Conservation (phyloP, 2,888 invertebrate genomes). For the Acanthacorydalis orientalis region DNA sequence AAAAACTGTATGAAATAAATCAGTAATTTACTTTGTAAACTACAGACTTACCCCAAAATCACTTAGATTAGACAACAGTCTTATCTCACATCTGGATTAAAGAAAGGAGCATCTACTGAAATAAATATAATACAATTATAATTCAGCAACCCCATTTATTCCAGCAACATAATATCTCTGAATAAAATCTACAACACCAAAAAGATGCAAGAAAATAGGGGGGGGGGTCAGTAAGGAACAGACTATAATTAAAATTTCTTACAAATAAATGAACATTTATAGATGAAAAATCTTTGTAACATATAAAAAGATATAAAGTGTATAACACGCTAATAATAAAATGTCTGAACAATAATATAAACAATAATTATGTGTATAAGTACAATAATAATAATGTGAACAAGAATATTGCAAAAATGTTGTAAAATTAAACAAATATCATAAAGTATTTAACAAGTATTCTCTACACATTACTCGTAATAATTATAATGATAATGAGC, state of each 20-base stretch:
- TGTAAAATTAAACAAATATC: too few relatives aligned
- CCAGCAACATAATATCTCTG: conserved; percentile 2
- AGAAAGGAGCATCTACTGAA: not conserved
- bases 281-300: conserved; percentile 1
- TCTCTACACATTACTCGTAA: too few relatives aligned
- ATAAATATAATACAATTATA: not conserved
- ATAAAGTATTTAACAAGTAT: too few relatives aligned
- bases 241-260: conserved; percentile 5
- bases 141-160: conserved; percentile 5
- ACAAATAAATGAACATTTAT: not conserved
- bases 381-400: not conserved
- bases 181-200: conserved; percentile 5
- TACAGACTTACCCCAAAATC: too few relatives aligned
- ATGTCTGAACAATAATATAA: conserved; percentile 1
- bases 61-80: too few relatives aligned
- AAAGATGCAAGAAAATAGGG: not conserved
- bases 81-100: too few relatives aligned
- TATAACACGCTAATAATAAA: not conserved
- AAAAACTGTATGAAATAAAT: too few relatives aligned
- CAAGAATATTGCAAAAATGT: not conserved
- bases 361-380: not conserved
- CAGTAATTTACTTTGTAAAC: too few relatives aligned
- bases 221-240: conserved; percentile 4
- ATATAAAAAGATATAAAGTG: not conserved
- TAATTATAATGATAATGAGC: too few relatives aligned